Base-by-base conservation (phyloP, 2,113 vertebrate genomes). In the Actenoides lindsayi region DNA sequence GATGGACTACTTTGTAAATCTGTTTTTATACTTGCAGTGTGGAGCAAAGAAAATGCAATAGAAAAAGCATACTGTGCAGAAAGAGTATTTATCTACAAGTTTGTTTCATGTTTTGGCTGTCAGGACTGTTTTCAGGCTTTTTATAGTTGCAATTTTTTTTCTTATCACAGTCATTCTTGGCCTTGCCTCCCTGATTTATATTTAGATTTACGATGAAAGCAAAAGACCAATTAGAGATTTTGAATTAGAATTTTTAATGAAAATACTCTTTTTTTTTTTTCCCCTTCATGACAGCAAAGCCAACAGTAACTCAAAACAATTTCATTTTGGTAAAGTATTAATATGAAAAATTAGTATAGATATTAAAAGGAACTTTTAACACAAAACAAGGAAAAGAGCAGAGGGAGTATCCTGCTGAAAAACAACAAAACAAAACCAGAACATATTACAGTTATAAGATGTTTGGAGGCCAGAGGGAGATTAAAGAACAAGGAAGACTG, bases 81-180 rank as follows among this genome's bases (percentile, higher is more conserved):
- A 63, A 68, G 39, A 68, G 13, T 83, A 65, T 87, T 91, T 96
- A 76, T 89, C 81, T 79, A 84, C 21, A 78, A 83, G 33, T 87
- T 88, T 76, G 16, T 80, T 95, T 96, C 70, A 80, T 63, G 53
- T 76, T 94, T 91, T 82, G 75, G 24, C 53, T 87, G 60, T 95
- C 67, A 80, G 54, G 59, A 85, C 25, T 69, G 23, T 67, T 93
- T 95, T 91, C 70, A 89, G 37, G 37, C 30, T 89, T 90, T 94
- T 91, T 77, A 70, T 73, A 39, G 13, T 62, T 77, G 11, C 19
- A 31, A 2, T 6, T 50, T 53, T 70, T 83, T 90, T 83, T 57
- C 16, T 81, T 81, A 18, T 70, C 42, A 12, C 60, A 56, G 33
- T 71, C 30, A 73, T 84, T 53, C 57, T 67, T 84, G 33, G n/a